Evolutionary conservation across 2,797 vertebrate species (phyloP), one percentile per base, ranked within the genome.

Genomic region (Cynodonichthys magdalenae): DNA sequence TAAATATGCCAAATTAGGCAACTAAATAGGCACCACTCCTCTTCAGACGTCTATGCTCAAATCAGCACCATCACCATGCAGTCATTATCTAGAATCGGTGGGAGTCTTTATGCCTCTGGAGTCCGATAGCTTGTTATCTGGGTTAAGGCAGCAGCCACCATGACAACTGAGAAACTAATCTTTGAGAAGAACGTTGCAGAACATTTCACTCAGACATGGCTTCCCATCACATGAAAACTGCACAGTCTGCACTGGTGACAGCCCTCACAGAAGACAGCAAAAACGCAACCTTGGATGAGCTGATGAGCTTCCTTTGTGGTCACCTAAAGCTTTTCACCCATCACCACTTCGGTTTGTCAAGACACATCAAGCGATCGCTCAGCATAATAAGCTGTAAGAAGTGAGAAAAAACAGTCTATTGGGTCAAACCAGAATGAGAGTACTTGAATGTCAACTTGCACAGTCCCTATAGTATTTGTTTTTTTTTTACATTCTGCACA

Each of bases 111-210:
- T n/a, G 45, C 74, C 31, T 80, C 68, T 79, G 74, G 60, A 48
- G 69, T 10, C 50, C 0, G 78, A 88, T 83, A 85, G 66, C 62
- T 24, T 53, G 80, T 86, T 89, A 92, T 91, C 90, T 80, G 69
- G 15, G 47, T 5, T 10, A 41, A 57, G 66, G 53, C 75, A 84
- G 73, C 67, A 73, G 44, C 62, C 76, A 56, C 45, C 47, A n/a
- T 88, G 84, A 77, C 86, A 84, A 66, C 50, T 54, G 63, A 83
- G 71, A 75, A 58, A 72, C 80, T 87, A 87, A 91, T 84, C 86
- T 84, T 65, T 27, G 54, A 55, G 71, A 77, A 83, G 77, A 77
- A 63, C 41, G 41, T 67, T 50, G 78, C 74, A 71, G 62, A 67
- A 80, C 59, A 31, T 71, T 55, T 64, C 50, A 45, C 58, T 73